phyloP scores from a whole-genome alignment of 1,140 invertebrate genomes.

The Latrodectus geometricus region DNA sequence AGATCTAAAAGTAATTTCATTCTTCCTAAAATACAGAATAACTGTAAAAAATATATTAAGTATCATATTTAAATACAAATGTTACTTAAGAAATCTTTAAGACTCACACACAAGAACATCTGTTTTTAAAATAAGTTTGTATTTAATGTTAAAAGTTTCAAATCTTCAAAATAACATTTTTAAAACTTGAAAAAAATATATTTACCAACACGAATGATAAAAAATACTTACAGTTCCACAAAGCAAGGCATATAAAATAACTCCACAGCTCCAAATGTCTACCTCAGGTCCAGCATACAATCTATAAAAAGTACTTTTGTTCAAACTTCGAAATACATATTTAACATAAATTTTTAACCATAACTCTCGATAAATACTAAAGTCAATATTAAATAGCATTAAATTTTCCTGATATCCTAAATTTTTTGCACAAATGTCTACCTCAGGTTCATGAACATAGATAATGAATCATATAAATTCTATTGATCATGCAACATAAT shows the following conservation, averaged over 20 bases:
- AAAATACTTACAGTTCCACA: slow-evolving; percentile 85
- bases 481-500: not conserved
- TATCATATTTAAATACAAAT: not conserved
- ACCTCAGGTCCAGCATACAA: slow-evolving; percentile 97
- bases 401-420: no score
- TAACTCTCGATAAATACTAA: no score
- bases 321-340: no score
- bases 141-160: not conserved
- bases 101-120: not conserved
- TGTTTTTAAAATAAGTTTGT: not conserved
- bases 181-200: not conserved
- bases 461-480: no score
- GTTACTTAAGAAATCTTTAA: not conserved
- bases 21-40: no score
- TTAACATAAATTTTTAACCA: no score
- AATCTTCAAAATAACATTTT: not conserved
- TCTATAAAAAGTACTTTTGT: slow-evolving; percentile 60
- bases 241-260: slow-evolving; percentile 96
- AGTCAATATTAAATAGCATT: no score
- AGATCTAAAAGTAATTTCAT: no score
- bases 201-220: not conserved
- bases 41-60: no score
- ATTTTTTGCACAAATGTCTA: no score
- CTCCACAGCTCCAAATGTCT: slow-evolving; percentile 99
- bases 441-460: no score